These are phyloP conservation scores for Thera obeliscata DNA, from an alignment of 2,888 invertebrate genomes.

Conservation along the genomic window DNA sequence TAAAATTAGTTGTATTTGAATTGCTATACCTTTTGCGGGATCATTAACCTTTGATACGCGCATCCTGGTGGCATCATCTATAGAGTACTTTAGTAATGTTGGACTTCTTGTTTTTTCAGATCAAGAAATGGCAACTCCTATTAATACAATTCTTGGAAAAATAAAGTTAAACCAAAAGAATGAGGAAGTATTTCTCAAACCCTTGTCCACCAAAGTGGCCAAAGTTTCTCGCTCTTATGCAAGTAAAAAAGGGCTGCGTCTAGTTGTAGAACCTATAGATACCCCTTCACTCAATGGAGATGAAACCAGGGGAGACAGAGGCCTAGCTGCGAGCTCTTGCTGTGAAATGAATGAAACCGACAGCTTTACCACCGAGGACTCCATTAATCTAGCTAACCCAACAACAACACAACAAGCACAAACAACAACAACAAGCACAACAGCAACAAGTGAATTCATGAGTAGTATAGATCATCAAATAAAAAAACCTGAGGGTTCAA, in stretches of 20 bases:
- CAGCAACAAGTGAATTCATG: not conserved
- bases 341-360: not conserved
- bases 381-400: not conserved
- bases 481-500: not conserved
- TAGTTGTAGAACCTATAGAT: not conserved
- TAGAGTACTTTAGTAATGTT: not conserved
- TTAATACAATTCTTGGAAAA: slow-evolving; percentile 20
- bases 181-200: slow-evolving; percentile 1
- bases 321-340: not conserved
- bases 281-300: not conserved
- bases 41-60: no score
- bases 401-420: not conserved
- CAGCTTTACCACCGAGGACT: not conserved
- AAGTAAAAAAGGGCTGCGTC: not conserved
- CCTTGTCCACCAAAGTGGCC: not conserved
- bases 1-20: no score
- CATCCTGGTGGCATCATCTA: no score
- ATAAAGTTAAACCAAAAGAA: slow-evolving; percentile 16
- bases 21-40: no score
- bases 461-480: not conserved
- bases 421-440: no score
- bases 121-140: slow-evolving; percentile 3
- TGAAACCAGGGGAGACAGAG: not conserved
- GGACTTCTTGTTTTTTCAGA: slow-evolving; percentile 12
- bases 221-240: not conserved